Percentiles rank a stretch among this genome's conserved stretches.
Conservation (phyloP, 1,140 invertebrate species). For the Papilio polytes region DNA sequence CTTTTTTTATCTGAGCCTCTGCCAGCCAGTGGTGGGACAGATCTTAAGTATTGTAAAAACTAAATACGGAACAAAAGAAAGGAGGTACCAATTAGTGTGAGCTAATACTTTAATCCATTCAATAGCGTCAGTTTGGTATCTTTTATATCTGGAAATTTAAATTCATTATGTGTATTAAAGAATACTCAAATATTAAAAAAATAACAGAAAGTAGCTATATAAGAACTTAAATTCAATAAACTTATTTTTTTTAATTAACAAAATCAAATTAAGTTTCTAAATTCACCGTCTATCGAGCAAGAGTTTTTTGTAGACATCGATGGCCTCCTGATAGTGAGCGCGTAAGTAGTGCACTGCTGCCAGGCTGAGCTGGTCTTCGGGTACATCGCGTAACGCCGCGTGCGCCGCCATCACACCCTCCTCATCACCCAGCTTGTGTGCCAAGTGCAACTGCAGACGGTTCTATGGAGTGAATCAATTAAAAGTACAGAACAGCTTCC, state of each 20-base stretch:
- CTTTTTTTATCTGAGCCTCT: too few species aligned
- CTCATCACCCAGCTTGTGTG: constrained; percentile 97
- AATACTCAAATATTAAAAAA: too few species aligned
- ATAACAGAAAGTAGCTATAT: too few species aligned
- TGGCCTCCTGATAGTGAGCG: constrained; percentile 98
- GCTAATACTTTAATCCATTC: constrained; percentile 64
- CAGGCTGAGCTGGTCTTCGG: constrained; percentile 97
- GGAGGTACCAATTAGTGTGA: constrained; percentile 21
- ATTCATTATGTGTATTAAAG: not conserved
- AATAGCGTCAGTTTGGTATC: constrained; percentile 64
- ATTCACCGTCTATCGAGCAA: constrained; percentile 90
- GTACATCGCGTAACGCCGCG: constrained; percentile 92
- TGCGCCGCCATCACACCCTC: constrained; percentile 92
- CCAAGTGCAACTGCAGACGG: constrained; percentile 95
- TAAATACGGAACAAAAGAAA: not conserved
- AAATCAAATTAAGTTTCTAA: not conserved
- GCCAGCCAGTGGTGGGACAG: too few species aligned
- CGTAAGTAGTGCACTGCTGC: constrained; percentile 98
- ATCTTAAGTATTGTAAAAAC: too few species aligned
- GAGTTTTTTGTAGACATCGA: constrained; percentile 99
- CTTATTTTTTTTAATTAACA: too few species aligned
- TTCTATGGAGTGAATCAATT: constrained; percentile 75
- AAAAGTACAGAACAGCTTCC: not conserved
- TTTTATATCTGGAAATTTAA: constrained; percentile 66
- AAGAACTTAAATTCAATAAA: too few species aligned